Percentiles rank a stretch among this genome's conserved stretches.
Conservation (phyloP, 2,888 invertebrate genomes). For the Gastracanthus pulcherrimus region DNA sequence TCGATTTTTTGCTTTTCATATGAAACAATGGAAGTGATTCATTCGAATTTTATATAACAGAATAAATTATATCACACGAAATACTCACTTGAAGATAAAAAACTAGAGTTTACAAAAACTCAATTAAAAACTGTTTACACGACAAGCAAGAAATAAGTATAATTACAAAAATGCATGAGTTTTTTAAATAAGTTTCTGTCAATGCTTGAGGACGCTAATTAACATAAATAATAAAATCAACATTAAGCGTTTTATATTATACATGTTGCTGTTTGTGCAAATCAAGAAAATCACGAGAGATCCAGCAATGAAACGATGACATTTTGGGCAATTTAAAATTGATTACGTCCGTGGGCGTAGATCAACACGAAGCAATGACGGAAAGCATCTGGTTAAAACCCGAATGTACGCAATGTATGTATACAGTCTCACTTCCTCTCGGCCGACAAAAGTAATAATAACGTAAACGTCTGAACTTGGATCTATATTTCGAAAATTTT, state of each 20-base stretch:
- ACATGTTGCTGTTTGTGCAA: neutral
- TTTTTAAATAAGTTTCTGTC: too few species aligned
- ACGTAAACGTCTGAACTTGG: neutral
- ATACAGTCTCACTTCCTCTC: neutral
- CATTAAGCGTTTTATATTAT: neutral
- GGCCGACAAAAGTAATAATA: slow-evolving; percentile 25
- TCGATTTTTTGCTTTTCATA: neutral
- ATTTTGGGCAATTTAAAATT: neutral
- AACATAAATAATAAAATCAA: too few species aligned
- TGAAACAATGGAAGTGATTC: neutral
- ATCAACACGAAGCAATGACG: neutral
- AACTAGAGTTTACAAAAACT: too few species aligned
- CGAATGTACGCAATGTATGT: neutral
- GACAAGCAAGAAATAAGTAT: too few species aligned
- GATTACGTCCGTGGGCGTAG: neutral
- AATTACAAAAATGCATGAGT: too few species aligned
- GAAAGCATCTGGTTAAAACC: neutral
- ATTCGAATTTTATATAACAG: neutral
- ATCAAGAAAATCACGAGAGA: neutral
- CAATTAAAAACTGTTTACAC: too few species aligned
- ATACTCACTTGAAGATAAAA: too few species aligned
- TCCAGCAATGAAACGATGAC: neutral
- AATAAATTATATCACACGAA: neutral
- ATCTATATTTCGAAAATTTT: slow-evolving; percentile 7
- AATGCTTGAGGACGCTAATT: too few species aligned